Base-by-base conservation (phyloP, 1,140 invertebrate species). In the Whitmania pigra region DNA sequence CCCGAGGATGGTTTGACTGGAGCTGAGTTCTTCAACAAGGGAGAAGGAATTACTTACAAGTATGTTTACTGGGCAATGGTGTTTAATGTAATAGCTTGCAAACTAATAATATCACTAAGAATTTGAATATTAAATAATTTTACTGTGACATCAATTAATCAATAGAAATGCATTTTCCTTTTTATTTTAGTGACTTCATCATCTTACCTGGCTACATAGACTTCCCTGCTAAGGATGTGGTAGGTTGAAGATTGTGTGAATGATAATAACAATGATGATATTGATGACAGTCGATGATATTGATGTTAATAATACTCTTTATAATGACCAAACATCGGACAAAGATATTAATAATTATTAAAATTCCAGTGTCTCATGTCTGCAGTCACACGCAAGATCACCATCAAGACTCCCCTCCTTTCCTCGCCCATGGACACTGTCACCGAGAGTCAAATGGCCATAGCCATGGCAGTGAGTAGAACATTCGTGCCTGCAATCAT, bases 361-460 rank as follows among this genome's bases (percentile, higher is more conserved):
- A 25, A 36, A 29, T 22, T 69, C 36, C 53, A 71, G 69, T 40
- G 53, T n/a, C 43, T 71, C n/a, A 71, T 27, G 53, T 71, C 69
- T 25, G 40, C 43, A 22, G 6, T 71, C 2, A 71, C 69, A 6
- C 43, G 53, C 36, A 90, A 89, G 75, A 92, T 99, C 72, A 86
- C 84, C 29, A 82, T 99, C 7, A 93, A 94, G 78, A 89, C 92
- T 2, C 97, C 97, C 0, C 81, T 99, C 0, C 91, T 99, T 0
- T 97, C 94, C 0, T 97, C 94, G 0, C 96, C 96, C 0, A 99
- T 99, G 96, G 96, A 99, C 83, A 99, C 96, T 6, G 96, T 99
- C 4, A 99, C 96, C 20, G 96, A 99, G 85, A 92, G 93, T 0
- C 92, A 97, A 78, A 99, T 99, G 96, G 97, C 97, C 22, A 96